These are phyloP conservation scores for Standfussiana lucernea DNA, from an alignment of 2,888 invertebrate species.

Conservation along the genomic window DNA sequence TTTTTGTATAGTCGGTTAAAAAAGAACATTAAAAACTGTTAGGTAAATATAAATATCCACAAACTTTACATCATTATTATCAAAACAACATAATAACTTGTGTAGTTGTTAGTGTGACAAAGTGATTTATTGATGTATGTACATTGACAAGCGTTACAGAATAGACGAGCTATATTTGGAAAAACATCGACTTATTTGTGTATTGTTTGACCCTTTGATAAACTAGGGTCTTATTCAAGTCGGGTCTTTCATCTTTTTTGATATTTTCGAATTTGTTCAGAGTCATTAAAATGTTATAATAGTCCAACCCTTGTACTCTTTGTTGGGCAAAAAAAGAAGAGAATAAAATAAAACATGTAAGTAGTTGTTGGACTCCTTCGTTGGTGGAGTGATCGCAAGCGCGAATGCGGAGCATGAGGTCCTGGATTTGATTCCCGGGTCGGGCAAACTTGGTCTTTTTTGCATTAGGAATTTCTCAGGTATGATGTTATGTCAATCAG, in stretches of 20 bases:
- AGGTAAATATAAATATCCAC: background rate
- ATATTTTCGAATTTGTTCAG: background rate
- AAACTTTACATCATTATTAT: background rate
- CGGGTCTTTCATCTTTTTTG: background rate
- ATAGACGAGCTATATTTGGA: slow-evolving; percentile 18
- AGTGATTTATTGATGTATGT: background rate
- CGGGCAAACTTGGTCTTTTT: too few relatives aligned
- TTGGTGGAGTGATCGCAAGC: too few relatives aligned
- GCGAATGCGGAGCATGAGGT: too few relatives aligned
- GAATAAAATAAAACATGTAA: background rate
- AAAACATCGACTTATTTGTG: background rate
- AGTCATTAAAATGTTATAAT: background rate
- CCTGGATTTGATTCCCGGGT: too few relatives aligned
- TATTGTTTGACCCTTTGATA: background rate
- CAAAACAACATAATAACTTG: background rate
- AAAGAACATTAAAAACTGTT: background rate
- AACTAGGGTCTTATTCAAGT: background rate
- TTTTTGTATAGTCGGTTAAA: too few relatives aligned
- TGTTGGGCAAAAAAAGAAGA: background rate
- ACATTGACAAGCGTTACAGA: background rate
- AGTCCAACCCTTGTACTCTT: background rate
- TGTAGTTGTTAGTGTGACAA: slow-evolving; percentile 16
- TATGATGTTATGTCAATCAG: too few relatives aligned
- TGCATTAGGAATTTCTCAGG: too few relatives aligned
- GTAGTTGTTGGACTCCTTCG: too few relatives aligned